Conservation (phyloP, 2,113 vertebrate genomes). For the Nannobrachium achirus region DNA sequence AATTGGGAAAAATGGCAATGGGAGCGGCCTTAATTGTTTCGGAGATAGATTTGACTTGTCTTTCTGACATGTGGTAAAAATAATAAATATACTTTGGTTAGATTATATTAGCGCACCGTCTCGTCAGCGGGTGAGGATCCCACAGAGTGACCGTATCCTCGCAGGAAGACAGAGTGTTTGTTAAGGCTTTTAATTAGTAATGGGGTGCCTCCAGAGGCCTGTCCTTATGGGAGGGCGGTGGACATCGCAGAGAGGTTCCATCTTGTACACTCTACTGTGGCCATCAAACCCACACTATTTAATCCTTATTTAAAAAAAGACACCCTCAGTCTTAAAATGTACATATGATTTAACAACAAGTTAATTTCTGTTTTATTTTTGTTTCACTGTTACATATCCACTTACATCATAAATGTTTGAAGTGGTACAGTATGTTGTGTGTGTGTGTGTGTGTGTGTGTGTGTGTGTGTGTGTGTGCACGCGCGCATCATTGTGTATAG, state of each 20-base stretch:
- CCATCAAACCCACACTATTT: constrained; percentile 19
- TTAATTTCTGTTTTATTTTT: too few relatives aligned
- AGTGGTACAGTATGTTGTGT: too few relatives aligned
- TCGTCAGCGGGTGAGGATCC: constrained; percentile 68
- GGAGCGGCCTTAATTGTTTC: constrained; percentile 53
- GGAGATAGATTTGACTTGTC: constrained; percentile 64
- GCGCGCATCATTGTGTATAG: too few relatives aligned
- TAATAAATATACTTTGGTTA: constrained; percentile 46
- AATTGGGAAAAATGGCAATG: constrained; percentile 33
- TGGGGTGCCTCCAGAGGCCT: constrained; percentile 76
- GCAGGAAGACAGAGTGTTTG: constrained; percentile 82
- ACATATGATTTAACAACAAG: too few relatives aligned
- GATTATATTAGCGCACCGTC: constrained; percentile 60
- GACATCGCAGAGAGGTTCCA: constrained; percentile 75
- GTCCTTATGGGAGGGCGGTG: constrained; percentile 74
- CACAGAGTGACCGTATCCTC: constrained; percentile 74
- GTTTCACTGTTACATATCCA: too few relatives aligned
- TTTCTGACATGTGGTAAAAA: constrained; percentile 42
- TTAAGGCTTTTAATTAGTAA: constrained; percentile 88
- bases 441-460: too few relatives aligned
- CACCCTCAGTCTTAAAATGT: too few relatives aligned
- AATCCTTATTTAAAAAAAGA: not conserved
- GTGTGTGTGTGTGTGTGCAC: too few relatives aligned
- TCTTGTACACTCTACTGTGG: constrained; percentile 52
- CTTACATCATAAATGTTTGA: too few relatives aligned